Evolutionary conservation across 2,888 invertebrate genomes (phyloP), one percentile per base, ranked within the genome.

Genomic region (Agrenia bidenticulata): DNA sequence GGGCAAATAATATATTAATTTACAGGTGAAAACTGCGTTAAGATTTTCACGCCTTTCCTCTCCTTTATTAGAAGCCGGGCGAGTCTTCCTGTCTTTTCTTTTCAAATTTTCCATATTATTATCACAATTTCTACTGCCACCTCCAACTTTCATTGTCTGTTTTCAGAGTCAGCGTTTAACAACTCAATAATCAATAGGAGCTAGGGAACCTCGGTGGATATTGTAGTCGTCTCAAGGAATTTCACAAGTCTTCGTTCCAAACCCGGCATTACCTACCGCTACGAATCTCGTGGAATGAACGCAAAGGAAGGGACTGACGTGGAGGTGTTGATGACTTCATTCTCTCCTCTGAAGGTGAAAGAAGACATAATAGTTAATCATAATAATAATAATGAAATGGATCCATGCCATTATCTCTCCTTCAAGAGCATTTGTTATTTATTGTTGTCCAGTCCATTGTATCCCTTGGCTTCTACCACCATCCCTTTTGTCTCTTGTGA

Each of bases 191-290:
- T 51, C 51, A 51, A 54, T 54, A 54, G 54, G 54, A 23, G 7
- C 4, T 15, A 4, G 15, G 45, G 45, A 45, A 45, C 24, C 21
- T 4, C 23, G 54, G 54, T 15, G 54, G 54, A 54, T 24, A n/a
- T 54, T 4, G 13, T 19, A 23, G 24, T 51, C 2, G 23, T 9
- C 17, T 24, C 39, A 42, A 58, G 49, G 58, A 58, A 58, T 58
- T 58, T 58, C 58, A 58, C 58, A 58, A 45, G 58, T 58, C 26
- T 37, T n/a, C n/a, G n/a, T n/a, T n/a, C n/a, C n/a, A n/a, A n/a
- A n/a, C 24, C 26, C 55, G 15, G 26, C 13, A n/a, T 45, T 58
- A 58, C 58, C 58, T 58, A 58, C 58, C 45, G 58, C 58, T 41
- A 45, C 23, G 58, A 58, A 57, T 17, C 13, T 9, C 5, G 51